Evolutionary conservation across 1,140 invertebrate species (phyloP), one percentile per base, ranked within the genome.

Genomic region (Pseudomyrmex concolor): DNA sequence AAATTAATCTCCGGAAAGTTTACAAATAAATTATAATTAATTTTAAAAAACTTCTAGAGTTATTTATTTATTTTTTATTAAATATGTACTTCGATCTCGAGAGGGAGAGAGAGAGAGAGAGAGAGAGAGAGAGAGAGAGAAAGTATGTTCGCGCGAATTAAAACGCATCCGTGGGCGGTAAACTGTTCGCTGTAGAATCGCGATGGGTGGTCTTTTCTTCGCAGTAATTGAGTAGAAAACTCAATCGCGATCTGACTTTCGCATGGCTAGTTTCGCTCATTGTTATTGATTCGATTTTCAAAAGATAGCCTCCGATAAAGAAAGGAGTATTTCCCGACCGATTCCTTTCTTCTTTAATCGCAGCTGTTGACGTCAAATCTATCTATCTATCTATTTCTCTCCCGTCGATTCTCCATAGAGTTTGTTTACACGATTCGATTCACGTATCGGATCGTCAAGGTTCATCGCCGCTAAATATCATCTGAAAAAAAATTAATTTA

Each of bases 171-270:
- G 51, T 77, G 57, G 60, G 62, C 22, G 66, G 71, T 59, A 88
- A 59, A 59, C 74, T 55, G 82, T 87, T 87, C 83, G 60, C 57
- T 48, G 63, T 78, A 82, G 73, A 73, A 82, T 83, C 90, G 8
- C 90, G 82, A 83, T 91, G 74, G 89, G 90, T 84, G 90, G 88
- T 82, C 89, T 73, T 63, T 66, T 71, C 67, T 66, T 83, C 70
- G 78, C 72, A 86, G 84, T 86, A 89, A 86, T 90, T 88, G 85
- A 62, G 85, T 89, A 86, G 88, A 89, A 91, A 91, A 91, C 83
- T 86, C 84, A 83, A 89, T 90, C 86, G 80, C 80, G 84, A 84
- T 89, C 86, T 84, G 78, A 87, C 81, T 86, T 85, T 86, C 90
- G 88, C 88, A 62, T 90, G 84, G 15, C 78, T 87, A 71, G 88